Conservation (phyloP, 92 coral and sea anemone species). For the Porites cylindrica region DNA sequence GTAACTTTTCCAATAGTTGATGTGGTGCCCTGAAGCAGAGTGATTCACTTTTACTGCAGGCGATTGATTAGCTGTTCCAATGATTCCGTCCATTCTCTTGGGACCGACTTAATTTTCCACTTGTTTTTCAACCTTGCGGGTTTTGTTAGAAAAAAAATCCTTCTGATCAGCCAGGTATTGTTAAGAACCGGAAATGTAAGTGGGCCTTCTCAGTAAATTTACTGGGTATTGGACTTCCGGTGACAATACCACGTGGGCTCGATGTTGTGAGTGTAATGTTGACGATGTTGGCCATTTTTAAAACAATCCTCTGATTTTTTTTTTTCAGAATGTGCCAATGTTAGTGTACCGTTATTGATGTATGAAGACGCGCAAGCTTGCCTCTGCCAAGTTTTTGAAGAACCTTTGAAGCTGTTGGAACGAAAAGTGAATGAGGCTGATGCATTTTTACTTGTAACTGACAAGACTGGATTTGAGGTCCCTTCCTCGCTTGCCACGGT, state of each 20-base stretch:
- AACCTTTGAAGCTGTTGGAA: slow-evolving; percentile 84
- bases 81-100: too few species aligned
- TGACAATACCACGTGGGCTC: background rate
- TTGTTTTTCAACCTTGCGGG: background rate
- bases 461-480: slow-evolving; percentile 83
- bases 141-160: background rate
- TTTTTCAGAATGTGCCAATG: slow-evolving; percentile 52
- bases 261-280: background rate
- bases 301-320: background rate
- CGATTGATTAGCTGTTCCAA: too few species aligned
- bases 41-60: too few species aligned
- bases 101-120: too few species aligned
- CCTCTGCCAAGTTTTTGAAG: slow-evolving; percentile 79
- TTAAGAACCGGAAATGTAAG: slow-evolving; percentile 3
- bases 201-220: slow-evolving; percentile 11
- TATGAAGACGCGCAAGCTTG: slow-evolving; percentile 87
- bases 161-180: background rate
- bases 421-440: slow-evolving; percentile 92
- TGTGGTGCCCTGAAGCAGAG: too few species aligned
- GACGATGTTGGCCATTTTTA: background rate
- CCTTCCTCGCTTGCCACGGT: slow-evolving; percentile 87
- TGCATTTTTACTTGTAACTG: slow-evolving; percentile 93
- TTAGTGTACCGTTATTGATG: slow-evolving; percentile 65
- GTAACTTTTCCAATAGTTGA: too few species aligned
- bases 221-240: slow-evolving; percentile 31